Evolutionary conservation across 2,797 vertebrate genomes (phyloP).

Genomic region (Urocyon cinereoargenteus): DNA sequence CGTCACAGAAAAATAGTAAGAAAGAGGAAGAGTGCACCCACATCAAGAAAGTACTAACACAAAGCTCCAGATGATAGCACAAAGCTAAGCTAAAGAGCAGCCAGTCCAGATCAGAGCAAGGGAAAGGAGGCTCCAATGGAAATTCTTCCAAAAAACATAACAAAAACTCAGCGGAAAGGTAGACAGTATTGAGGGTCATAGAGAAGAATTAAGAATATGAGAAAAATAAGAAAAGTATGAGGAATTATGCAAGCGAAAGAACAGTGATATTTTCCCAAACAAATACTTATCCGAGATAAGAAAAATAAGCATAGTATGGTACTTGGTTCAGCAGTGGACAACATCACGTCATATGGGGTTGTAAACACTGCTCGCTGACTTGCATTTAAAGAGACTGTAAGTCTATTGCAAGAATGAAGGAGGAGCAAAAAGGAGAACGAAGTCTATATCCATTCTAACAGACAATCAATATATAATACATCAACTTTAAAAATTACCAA

Average conservation of each 20-base stretch:
- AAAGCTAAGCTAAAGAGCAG: not conserved
- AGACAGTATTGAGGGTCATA: not conserved
- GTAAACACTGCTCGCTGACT: not conserved
- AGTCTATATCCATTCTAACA: not conserved
- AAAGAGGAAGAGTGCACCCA: not conserved
- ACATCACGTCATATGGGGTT: not conserved
- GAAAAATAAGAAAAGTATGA: not conserved
- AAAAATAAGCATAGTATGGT: not conserved
- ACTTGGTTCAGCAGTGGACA: not conserved
- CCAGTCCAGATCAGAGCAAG: not conserved
- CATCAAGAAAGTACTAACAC: not conserved
- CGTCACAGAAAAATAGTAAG: not conserved
- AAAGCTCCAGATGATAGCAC: not conserved
- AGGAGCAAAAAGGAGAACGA: not conserved
- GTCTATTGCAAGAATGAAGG: not conserved
- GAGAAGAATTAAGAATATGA: not conserved
- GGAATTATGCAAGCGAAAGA: not conserved
- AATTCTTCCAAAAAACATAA: not conserved
- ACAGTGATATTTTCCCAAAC: not conserved
- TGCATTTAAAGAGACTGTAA: not conserved
- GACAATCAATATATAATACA: not conserved
- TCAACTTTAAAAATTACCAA: not conserved
- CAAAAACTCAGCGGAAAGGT: not conserved
- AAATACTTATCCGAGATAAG: not conserved
- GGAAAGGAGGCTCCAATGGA: not conserved